These are phyloP conservation scores for Rhodeus uyekii DNA, from an alignment of 2,797 vertebrate genomes.

Conservation along the genomic window DNA sequence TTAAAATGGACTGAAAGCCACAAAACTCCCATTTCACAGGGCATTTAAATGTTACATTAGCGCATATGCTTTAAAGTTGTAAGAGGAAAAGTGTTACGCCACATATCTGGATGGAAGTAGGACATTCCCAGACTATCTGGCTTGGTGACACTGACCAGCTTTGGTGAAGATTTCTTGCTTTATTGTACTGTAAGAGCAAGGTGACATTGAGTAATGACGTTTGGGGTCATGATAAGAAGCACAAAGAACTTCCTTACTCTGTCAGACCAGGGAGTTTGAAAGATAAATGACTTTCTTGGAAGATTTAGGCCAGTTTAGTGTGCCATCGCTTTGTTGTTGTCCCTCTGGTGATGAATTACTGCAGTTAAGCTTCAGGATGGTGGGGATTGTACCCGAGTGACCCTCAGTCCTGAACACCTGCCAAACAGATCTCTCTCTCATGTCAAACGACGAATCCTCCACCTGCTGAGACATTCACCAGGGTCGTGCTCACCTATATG, in stretches of 20 bases:
- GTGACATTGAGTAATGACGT: conserved; percentile 44
- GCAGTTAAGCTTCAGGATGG: conserved; percentile 31
- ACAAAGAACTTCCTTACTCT: conserved; percentile 37
- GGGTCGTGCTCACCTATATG: background rate
- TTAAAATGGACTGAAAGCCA: background rate
- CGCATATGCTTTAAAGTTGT: conserved; percentile 23
- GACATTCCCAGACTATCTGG: conserved; percentile 1
- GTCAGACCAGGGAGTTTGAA: conserved; percentile 40
- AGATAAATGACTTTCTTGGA: conserved; percentile 51
- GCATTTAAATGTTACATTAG: conserved; percentile 17
- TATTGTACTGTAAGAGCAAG: conserved; percentile 20
- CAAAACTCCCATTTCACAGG: background rate
- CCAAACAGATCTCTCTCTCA: conserved; percentile 13
- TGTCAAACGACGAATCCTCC: conserved; percentile 20
- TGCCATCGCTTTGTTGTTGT: conserved; percentile 41
- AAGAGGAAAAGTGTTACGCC: conserved; percentile 1
- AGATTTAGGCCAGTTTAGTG: conserved; percentile 32
- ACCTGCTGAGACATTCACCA: conserved; percentile 34
- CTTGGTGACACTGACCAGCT: conserved; percentile 21
- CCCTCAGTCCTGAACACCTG: conserved; percentile 29
- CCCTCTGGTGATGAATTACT: conserved; percentile 43
- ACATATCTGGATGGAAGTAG: conserved; percentile 7
- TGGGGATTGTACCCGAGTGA: conserved; percentile 24
- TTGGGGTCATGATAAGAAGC: conserved; percentile 32
- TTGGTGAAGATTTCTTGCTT: conserved; percentile 13